These are phyloP conservation scores for Buceros bicornis DNA, from an alignment of 2,797 vertebrate genomes.

Conservation along the genomic window DNA sequence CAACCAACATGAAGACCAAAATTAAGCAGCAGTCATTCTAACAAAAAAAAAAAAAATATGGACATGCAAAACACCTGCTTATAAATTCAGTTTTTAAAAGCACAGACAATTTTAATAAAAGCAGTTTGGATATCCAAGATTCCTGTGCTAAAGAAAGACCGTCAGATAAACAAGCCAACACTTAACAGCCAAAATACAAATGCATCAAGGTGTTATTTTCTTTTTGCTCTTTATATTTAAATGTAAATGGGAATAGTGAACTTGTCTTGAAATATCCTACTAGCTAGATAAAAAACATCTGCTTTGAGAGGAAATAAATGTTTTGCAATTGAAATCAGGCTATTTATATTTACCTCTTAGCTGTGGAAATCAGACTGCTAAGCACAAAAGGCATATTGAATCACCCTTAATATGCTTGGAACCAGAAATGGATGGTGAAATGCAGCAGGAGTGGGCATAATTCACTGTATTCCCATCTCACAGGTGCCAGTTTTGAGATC, in stretches of 20 bases:
- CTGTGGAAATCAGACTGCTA: slow-evolving; percentile 38
- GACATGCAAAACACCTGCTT: background rate
- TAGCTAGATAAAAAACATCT: slow-evolving; percentile 38
- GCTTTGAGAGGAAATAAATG: slow-evolving; percentile 36
- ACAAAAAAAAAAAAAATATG: too few species aligned
- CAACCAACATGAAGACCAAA: background rate
- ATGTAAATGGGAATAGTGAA: slow-evolving; percentile 6
- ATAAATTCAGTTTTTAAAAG: background rate
- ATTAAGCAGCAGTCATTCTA: background rate
- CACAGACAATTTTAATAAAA: background rate
- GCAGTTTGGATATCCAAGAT: background rate
- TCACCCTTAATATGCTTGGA: slow-evolving; percentile 33
- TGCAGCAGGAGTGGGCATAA: background rate
- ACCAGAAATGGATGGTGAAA: slow-evolving; percentile 7
- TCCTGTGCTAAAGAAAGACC: background rate
- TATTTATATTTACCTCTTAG: slow-evolving; percentile 55
- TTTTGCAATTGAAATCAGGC: slow-evolving; percentile 35
- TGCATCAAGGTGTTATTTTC: background rate
- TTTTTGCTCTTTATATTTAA: background rate
- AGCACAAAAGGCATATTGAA: slow-evolving; percentile 46
- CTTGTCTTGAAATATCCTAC: background rate
- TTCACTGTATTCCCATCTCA: slow-evolving; percentile 35
- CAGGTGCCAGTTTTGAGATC: slow-evolving; percentile 42
- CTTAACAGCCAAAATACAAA: background rate
- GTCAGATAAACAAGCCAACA: background rate